Base-by-base conservation (phyloP, 2,888 invertebrate genomes). In the Eucera pruinosa region DNA sequence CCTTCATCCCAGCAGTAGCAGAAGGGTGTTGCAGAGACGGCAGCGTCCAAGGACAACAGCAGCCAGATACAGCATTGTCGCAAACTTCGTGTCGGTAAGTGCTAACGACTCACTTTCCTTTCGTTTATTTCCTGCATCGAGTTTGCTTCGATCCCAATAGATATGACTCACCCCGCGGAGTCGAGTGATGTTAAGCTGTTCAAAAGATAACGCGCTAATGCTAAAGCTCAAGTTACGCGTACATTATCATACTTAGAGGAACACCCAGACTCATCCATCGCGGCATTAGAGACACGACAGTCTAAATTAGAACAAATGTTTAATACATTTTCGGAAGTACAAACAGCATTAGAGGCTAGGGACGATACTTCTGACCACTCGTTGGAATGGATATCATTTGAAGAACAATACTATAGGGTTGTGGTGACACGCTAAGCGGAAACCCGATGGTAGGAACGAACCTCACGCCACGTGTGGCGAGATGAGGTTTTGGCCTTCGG, bases 61-160 rank as follows among this genome's bases (percentile, higher is more conserved):
- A 47, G 0, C 13, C 13, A 27, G 48, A 27, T 3, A 25, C 48
- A 25, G 48, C 25, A 25, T 5, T 27, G 6, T 5, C 25, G 25
- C 27, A 36, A 2, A 48, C 5, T 48, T 48, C 48, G 48, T 25
- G 15, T 48, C 15, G 48, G 48, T 48, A 5, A 48, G 48, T 25
- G 48, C 48, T 25, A 48, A 48, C 48, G 48, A 27, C 5, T 48
- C 48, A 48, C 48, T 2, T 48, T 48, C 15, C 48, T 13, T 25
- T 2, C 2, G 15, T 6, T n/a, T 5, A 25, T 15, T 15, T 15
- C 15, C 4, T 15, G 15, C 6, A 13, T 2, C 2, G 13, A 25
- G 2, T n/a, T 48, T 27, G 48, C 5, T 27, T 48, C 5, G 25
- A 48, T 48, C 48, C 25, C 48, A 25, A 48, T 25, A n/a, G 25